Evolutionary conservation across 2,797 vertebrate species (phyloP).

Genomic region (Sebastes trivittatus): DNA sequence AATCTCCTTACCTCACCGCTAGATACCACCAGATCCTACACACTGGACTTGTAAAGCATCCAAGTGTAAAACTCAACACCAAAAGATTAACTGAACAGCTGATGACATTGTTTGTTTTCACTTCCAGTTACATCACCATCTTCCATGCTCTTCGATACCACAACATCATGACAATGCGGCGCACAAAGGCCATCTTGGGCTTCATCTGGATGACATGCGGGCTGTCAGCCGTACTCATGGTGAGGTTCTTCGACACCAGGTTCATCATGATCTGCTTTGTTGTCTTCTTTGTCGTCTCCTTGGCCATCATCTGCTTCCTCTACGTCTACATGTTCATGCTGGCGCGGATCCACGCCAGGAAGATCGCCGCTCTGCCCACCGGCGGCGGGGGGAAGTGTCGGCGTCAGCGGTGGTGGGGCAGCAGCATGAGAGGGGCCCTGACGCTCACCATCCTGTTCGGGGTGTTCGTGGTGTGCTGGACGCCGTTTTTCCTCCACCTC

Average conservation of each 20-base stretch:
- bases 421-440: constrained; percentile 88
- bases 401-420: constrained; percentile 48
- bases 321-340: constrained; percentile 95
- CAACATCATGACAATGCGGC: constrained; percentile 90
- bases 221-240: constrained; percentile 84
- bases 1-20: no score
- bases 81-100: not conserved
- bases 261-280: constrained; percentile 89
- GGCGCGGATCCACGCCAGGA: constrained; percentile 89
- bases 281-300: constrained; percentile 85
- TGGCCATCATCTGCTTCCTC: constrained; percentile 89
- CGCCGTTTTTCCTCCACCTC: constrained; percentile 92
- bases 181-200: constrained; percentile 78
- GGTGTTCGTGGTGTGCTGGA: constrained; percentile 93
- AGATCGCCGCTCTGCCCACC: constrained; percentile 83
- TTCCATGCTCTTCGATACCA: constrained; percentile 94
- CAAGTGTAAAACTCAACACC: not conserved
- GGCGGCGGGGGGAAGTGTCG: constrained; percentile 13
- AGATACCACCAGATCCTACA: no score
- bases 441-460: constrained; percentile 94
- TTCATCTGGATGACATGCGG: constrained; percentile 89
- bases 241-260: constrained; percentile 84
- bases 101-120: not conserved
- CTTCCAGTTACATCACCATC: constrained; percentile 90
- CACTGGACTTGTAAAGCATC: not conserved